Base-by-base conservation (phyloP, 2,888 invertebrate genomes). In the Caenorhabditis zanzibari region DNA sequence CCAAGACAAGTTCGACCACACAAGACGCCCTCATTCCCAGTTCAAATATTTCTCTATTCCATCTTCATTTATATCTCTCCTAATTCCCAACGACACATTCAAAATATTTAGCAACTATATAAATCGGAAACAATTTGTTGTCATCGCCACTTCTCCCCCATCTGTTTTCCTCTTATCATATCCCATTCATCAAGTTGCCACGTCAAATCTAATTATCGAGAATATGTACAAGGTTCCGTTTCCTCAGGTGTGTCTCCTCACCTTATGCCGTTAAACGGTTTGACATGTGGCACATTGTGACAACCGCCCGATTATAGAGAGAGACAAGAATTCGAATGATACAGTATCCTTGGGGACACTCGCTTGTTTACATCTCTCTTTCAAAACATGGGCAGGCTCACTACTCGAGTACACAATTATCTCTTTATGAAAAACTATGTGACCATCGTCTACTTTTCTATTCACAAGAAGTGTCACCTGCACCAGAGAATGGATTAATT, bases 141-240 rank as follows among this genome's bases (percentile, higher is more conserved):
- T 66, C 49, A 66, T 44, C 44, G 16, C 44, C 44, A 12, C 44
- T 44, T 44, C 44, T 14, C 44, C n/a, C 5, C 24, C 56, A 28
- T 32, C 32, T 58, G 58, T 35, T 54, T 32, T 26, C 28, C 44
- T n/a, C 56, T 64, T 64, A 66, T 75, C 75, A 66, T 35, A 66
- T 75, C 58, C 32, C 58, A 58, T 59, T 68, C 76, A 76, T 76
- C 76, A 76, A 69, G 35, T 61, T 69, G 76, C 76, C 76, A 76
- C 76, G 75, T 76, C 75, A 76, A 47, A 69, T 76, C 69, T 28
- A 76, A 76, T 76, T 76, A 76, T 75, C 44, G 58, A 61, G n/a
- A 49, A 44, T 32, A 7, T 32, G 7, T 12, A 38, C 14, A 19
- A 44, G 47, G 44, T 76, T 68, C 56, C 35, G 26, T 5, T 16